Evolutionary conservation across 2,797 vertebrate species (phyloP), one percentile per base, ranked within the genome.

Genomic region (Harpagifer antarcticus): DNA sequence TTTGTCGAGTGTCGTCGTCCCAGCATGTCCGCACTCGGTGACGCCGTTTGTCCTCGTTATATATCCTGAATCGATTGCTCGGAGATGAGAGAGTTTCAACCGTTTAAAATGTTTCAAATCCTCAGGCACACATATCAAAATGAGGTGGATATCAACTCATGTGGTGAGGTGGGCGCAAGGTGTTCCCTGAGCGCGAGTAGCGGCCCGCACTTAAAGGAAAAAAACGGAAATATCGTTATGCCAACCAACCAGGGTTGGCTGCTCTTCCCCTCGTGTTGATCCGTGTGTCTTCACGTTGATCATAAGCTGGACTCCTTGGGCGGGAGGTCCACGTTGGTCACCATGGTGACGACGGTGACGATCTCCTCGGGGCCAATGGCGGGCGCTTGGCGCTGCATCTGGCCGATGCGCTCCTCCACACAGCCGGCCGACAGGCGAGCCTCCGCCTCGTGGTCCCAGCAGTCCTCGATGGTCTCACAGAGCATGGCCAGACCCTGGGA

Each of bases 271-370:
- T 70, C 63, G 3, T 19, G 81, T 60, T 49, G 76, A 79, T 79
- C 72, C 70, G 33, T 31, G 74, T 63, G 68, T 69, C 62, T n/a
- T 23, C 50, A 37, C 33, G 33, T 37, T 8, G 89, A 97, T 99
- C 97, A 99, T 96, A 99, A 96, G 92, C 98, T 99, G 91, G 98
- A 99, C 95, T 99, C 98, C 96, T 99, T 99, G 90, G 98, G 97
- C 59, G 97, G 96, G 93, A 98, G 97, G 97, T 98, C 98, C 94
- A 98, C 96, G 43, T 99, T 99, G 91, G 98, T 99, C 93, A 99
- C 97, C 97, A 98, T 98, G 8, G 98, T 98, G 94, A 99, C 97
- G 43, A 98, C 97, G 53, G 97, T 97, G 94, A 98, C 96, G 70
- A 98, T 98, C 95, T 99, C 97, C 93, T 99, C 97, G 44, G 97